These are phyloP conservation scores for Lepilemur ruficaudatus DNA, from an alignment of 2,797 vertebrate species.

Conservation along the genomic window DNA sequence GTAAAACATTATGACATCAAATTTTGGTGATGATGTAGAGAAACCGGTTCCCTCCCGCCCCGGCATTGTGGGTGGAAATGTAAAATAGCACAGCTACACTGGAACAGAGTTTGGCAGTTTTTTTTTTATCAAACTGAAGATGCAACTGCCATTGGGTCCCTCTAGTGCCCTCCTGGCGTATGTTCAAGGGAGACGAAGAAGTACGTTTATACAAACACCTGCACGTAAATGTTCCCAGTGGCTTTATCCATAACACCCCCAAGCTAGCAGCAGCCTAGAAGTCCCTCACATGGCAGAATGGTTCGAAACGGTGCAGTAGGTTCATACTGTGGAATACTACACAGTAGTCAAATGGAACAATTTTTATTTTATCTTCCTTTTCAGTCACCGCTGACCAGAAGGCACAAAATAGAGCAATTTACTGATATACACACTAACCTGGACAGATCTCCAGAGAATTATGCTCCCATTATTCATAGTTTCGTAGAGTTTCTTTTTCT, in stretches of 20 bases:
- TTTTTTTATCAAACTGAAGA: background rate
- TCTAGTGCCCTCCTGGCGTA: fast-evolving
- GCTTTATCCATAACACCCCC: background rate
- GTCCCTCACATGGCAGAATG: too few relatives aligned
- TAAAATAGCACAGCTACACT: background rate
- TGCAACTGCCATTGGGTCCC: fast-evolving
- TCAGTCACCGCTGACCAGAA: too few relatives aligned
- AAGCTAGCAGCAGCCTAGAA: background rate
- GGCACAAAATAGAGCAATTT: too few relatives aligned
- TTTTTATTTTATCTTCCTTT: background rate
- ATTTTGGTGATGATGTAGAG: background rate
- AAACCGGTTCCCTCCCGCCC: background rate
- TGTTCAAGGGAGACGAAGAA: background rate
- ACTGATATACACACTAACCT: background rate
- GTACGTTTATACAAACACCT: background rate
- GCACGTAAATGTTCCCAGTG: background rate
- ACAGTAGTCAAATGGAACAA: background rate
- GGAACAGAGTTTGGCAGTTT: background rate
- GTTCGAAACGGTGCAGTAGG: too few relatives aligned
- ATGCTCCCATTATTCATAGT: background rate
- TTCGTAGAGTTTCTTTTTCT: background rate
- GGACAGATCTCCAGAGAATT: background rate
- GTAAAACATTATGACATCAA: background rate
- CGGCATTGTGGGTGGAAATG: background rate
- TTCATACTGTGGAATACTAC: background rate